A percentile compares a stretch with the other conserved stretches of the same genome.
Conservation (phyloP, 2,888 invertebrate species). For the Teinopalpus imperialis region DNA sequence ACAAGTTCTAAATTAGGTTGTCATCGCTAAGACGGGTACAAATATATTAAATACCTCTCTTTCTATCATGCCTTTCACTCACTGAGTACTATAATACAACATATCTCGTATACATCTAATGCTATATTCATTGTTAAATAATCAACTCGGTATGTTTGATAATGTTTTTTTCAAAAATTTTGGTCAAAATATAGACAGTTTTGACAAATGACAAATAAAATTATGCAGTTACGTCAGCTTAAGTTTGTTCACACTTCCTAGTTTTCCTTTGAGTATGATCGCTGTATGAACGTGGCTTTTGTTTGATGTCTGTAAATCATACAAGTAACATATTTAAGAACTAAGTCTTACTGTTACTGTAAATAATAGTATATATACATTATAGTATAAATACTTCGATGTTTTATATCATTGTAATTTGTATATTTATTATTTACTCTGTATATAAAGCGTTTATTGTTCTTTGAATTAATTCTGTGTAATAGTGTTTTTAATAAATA, state of each 20-base stretch:
- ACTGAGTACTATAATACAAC: no score
- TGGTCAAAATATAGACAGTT: no score
- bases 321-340: constrained; percentile 6
- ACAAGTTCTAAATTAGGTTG: no score
- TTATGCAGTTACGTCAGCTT: no score
- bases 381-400: constrained; percentile 28
- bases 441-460: constrained; percentile 37
- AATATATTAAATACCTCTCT: no score
- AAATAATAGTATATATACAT: constrained; percentile 31
- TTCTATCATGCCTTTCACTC: no score
- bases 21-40: no score
- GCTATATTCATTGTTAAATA: no score
- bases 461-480: constrained; percentile 52
- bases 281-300: not conserved
- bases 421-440: constrained; percentile 33
- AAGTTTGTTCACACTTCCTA: not conserved
- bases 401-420: constrained; percentile 32
- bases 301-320: not conserved
- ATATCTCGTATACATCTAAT: no score
- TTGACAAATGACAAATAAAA: no score
- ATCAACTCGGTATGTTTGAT: no score
- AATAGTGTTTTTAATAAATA: constrained; percentile 63
- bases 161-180: no score
- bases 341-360: constrained; percentile 32
- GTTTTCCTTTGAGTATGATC: not conserved